phyloP scores from a whole-genome alignment of 2,113 vertebrate genomes.

The Indicator indicator region DNA sequence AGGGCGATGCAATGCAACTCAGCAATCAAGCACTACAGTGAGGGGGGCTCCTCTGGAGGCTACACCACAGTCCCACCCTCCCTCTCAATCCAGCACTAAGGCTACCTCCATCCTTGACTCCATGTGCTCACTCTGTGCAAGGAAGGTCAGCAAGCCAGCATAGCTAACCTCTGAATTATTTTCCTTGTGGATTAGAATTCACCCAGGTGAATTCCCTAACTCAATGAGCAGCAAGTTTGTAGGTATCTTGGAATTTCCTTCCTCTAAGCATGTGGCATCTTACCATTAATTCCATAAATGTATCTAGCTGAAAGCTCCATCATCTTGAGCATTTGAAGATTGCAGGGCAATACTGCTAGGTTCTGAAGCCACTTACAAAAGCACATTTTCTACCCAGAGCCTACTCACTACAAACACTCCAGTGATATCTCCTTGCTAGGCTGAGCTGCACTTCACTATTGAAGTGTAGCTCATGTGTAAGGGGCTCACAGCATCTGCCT shows the following conservation, averaged over 20 bases:
- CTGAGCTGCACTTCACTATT: neutral
- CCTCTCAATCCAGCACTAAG: neutral
- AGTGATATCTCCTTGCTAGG: neutral
- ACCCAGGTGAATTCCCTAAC: neutral
- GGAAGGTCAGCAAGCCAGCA: neutral
- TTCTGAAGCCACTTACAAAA: neutral
- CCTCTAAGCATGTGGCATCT: neutral
- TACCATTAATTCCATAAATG: neutral
- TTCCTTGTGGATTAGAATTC: neutral
- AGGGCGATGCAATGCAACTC: neutral
- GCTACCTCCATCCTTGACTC: rapidly evolving
- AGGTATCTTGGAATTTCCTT: neutral
- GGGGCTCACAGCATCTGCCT: neutral
- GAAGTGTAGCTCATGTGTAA: neutral
- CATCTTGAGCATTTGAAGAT: neutral
- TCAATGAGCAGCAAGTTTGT: neutral
- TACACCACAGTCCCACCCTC: neutral
- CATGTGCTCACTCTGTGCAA: neutral
- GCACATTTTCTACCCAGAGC: neutral
- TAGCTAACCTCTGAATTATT: neutral
- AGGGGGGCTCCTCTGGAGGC: neutral
- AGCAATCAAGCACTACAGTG: rapidly evolving
- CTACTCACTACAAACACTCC: neutral
- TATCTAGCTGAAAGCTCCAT: neutral
- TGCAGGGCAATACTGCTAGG: neutral